Evolutionary conservation across 2,888 invertebrate species (phyloP).

Genomic region (Lasioglossum zephyrum): DNA sequence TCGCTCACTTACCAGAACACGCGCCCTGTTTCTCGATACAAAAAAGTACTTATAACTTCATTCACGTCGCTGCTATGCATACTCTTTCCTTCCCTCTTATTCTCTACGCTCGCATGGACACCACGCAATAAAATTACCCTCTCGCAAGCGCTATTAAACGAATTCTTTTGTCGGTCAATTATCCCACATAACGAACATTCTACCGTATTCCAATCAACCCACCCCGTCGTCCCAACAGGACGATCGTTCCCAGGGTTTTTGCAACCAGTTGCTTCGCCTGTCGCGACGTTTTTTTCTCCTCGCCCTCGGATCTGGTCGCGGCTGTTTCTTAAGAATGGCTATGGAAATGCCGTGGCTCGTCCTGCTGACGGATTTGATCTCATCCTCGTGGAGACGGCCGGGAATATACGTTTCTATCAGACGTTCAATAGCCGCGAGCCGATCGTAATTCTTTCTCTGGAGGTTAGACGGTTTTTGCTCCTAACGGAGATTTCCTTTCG

Average conservation of each 20-base stretch:
- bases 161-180: not conserved
- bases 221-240: not conserved
- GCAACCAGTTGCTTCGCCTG: slow-evolving; percentile 67
- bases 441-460: slow-evolving; percentile 65
- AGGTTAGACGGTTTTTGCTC: slow-evolving; percentile 43
- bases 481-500: slow-evolving; percentile 32
- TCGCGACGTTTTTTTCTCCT: slow-evolving; percentile 36
- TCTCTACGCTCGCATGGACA: no score
- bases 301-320: not conserved
- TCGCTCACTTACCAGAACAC: no score
- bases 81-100: no score
- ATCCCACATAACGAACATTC: not conserved
- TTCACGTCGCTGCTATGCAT: no score
- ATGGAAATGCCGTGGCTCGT: slow-evolving; percentile 26
- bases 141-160: not conserved
- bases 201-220: not conserved
- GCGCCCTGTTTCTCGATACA: no score
- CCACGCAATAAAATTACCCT: no score
- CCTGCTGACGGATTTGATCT: slow-evolving; percentile 17
- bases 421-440: slow-evolving; percentile 68
- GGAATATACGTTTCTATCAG: slow-evolving; percentile 61
- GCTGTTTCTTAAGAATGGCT: not conserved
- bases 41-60: no score
- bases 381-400: not conserved
- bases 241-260: slow-evolving; percentile 33